phyloP scores from a whole-genome alignment of 2,888 invertebrate species.

The Caenorhabditis macrosperma region DNA sequence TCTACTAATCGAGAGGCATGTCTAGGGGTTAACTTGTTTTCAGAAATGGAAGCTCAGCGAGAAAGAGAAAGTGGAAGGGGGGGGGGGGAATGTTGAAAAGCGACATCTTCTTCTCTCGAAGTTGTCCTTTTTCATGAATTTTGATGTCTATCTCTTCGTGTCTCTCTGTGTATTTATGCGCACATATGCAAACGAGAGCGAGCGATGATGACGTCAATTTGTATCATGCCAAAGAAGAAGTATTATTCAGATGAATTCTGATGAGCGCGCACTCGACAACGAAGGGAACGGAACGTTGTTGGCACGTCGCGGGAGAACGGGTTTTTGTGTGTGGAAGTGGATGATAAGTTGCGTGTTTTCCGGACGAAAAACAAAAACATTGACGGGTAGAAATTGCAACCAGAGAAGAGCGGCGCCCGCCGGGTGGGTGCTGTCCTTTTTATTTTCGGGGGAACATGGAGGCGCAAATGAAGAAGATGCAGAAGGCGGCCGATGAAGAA shows the following conservation, averaged over 20 bases:
- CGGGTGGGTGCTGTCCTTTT: conserved; percentile 4
- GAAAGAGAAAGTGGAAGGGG: conserved; percentile 21
- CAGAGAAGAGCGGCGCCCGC: conserved; percentile 10
- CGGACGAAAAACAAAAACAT: conserved; percentile 18
- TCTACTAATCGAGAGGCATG: conserved; percentile 28
- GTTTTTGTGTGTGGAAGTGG: background rate
- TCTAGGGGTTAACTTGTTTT: conserved; percentile 18
- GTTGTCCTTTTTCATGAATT: conserved; percentile 49
- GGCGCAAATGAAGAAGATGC: conserved; percentile 12
- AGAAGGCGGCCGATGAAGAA: conserved; percentile 25
- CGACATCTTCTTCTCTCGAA: conserved; percentile 23
- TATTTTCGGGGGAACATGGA: conserved; percentile 4
- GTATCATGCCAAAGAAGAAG: conserved; percentile 21
- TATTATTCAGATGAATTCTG: conserved; percentile 29
- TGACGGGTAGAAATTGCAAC: conserved; percentile 5
- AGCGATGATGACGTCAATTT: conserved; percentile 47
- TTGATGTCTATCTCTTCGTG: conserved; percentile 54
- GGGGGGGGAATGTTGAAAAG: too few species aligned
- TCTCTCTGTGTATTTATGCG: conserved; percentile 42
- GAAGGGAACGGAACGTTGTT: background rate
- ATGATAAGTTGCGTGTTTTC: conserved; percentile 14
- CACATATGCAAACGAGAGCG: conserved; percentile 46
- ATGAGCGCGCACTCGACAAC: conserved; percentile 3
- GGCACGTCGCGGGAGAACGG: conserved; percentile 8
- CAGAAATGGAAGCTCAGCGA: conserved; percentile 29